These are phyloP conservation scores for Sussaba pulchella DNA, from an alignment of 2,888 invertebrate genomes.

Conservation along the genomic window DNA sequence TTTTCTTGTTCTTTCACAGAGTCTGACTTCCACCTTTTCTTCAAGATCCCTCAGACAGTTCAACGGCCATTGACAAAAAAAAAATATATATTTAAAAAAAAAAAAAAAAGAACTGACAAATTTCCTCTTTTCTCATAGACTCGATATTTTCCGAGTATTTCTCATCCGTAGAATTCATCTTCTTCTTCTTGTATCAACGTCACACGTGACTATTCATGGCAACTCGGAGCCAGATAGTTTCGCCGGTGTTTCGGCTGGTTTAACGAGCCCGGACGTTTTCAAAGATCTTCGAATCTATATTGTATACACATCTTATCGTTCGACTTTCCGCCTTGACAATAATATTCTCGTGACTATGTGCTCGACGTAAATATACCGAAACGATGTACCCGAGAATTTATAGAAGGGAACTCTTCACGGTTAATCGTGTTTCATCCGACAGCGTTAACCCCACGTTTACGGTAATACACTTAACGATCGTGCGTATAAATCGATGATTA, in stretches of 20 bases:
- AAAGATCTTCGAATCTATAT: constrained; percentile 18
- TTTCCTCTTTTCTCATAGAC: constrained; percentile 38
- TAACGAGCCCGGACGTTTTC: background rate
- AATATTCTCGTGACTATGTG: constrained; percentile 11
- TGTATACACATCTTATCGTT: constrained; percentile 55
- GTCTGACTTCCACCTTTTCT: constrained; percentile 62
- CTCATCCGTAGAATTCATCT: constrained; percentile 52
- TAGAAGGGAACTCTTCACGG: constrained; percentile 21
- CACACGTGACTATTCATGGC: background rate
- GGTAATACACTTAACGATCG: background rate
- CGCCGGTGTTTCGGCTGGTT: constrained; percentile 8
- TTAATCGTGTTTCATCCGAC: constrained; percentile 48
- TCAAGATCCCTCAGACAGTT: constrained; percentile 56
- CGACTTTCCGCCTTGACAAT: constrained; percentile 34
- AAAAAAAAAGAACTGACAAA: constrained; percentile 13
- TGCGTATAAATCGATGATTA: background rate
- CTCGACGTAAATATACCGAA: constrained; percentile 7
- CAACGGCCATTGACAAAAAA: constrained; percentile 62
- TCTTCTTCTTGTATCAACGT: constrained; percentile 34
- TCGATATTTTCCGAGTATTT: constrained; percentile 32
- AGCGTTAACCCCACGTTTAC: background rate
- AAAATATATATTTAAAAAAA: constrained; percentile 29
- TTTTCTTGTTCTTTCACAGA: constrained; percentile 42
- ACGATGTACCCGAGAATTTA: no score
- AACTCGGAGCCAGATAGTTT: constrained; percentile 8